phyloP scores from a whole-genome alignment of 37 sponge, comb jelly and placozoan genomes.

The Petrosia ficiformis region DNA sequence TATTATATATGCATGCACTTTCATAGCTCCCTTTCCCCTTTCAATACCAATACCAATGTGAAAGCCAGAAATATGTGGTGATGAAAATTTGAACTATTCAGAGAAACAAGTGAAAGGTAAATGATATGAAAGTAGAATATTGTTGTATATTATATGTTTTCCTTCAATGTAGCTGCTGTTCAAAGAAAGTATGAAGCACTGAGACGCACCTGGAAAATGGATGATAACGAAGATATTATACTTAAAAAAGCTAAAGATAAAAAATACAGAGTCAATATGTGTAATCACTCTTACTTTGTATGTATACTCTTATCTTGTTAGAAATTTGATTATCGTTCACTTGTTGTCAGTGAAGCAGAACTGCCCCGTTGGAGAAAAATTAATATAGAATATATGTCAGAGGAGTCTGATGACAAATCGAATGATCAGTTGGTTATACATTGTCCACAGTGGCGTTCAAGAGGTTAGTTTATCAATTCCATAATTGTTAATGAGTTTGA shows the following conservation, averaged over 20 bases:
- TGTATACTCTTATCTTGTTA: background rate
- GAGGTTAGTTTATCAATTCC: background rate
- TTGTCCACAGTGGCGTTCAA: background rate
- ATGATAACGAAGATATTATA: constrained; percentile 3
- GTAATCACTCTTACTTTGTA: constrained; percentile 1
- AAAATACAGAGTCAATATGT: background rate
- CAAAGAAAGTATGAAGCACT: constrained; percentile 24
- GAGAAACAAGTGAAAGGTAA: constrained; percentile 18
- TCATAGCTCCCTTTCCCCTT: too few relatives aligned
- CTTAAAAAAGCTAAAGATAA: background rate
- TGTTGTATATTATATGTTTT: background rate
- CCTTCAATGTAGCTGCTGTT: constrained; percentile 7
- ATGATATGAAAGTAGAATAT: background rate
- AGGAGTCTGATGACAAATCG: constrained; percentile 25
- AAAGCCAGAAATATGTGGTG: constrained; percentile 4
- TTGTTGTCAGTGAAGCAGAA: background rate
- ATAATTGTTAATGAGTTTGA: too few relatives aligned
- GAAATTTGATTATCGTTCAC: constrained; percentile 21
- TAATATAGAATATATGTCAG: constrained; percentile 15
- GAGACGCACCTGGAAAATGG: constrained; percentile 14
- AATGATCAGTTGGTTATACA: constrained; percentile 8
- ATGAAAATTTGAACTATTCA: constrained; percentile 4
- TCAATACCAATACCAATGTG: too few relatives aligned
- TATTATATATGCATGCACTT: too few relatives aligned
- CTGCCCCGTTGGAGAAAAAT: constrained; percentile 1